These are phyloP conservation scores for Chaenodraco wilsoni DNA, from an alignment of 2,797 vertebrate genomes.

Conservation along the genomic window DNA sequence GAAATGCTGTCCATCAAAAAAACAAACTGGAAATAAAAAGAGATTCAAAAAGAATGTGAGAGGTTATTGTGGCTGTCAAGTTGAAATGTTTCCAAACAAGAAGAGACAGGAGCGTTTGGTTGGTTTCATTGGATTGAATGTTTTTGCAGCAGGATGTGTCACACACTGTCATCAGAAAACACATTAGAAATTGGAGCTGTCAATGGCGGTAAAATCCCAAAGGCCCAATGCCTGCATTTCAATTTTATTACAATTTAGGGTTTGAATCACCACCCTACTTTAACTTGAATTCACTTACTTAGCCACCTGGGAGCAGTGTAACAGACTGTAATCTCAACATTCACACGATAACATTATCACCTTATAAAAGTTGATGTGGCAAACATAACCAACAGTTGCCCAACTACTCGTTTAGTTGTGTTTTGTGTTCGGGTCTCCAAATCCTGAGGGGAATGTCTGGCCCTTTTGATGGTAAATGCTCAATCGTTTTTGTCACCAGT, in stretches of 20 bases:
- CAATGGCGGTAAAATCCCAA: background rate
- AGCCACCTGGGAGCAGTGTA: background rate
- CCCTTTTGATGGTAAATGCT: background rate
- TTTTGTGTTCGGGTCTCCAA: background rate
- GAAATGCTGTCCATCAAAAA: conserved; percentile 12
- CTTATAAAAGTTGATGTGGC: background rate
- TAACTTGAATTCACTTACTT: background rate
- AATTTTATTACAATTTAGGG: background rate
- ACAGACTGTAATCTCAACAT: background rate
- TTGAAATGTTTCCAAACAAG: conserved; percentile 7
- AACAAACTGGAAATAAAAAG: conserved; percentile 3
- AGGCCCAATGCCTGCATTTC: background rate
- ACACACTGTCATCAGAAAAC: conserved; percentile 17
- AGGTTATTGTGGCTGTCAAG: conserved; percentile 21
- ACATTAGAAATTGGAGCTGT: background rate
- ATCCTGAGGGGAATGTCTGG: background rate
- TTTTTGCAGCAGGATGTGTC: conserved; percentile 9
- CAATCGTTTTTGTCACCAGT: background rate
- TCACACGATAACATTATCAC: background rate
- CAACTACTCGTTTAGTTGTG: background rate
- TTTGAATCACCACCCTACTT: background rate
- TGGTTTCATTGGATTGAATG: conserved; percentile 4
- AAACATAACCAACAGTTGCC: background rate
- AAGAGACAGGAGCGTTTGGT: background rate
- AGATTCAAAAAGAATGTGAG: background rate